Evolutionary conservation across 2,888 invertebrate species (phyloP), one percentile per base, ranked within the genome.

Genomic region (Drosophila algonquin): DNA sequence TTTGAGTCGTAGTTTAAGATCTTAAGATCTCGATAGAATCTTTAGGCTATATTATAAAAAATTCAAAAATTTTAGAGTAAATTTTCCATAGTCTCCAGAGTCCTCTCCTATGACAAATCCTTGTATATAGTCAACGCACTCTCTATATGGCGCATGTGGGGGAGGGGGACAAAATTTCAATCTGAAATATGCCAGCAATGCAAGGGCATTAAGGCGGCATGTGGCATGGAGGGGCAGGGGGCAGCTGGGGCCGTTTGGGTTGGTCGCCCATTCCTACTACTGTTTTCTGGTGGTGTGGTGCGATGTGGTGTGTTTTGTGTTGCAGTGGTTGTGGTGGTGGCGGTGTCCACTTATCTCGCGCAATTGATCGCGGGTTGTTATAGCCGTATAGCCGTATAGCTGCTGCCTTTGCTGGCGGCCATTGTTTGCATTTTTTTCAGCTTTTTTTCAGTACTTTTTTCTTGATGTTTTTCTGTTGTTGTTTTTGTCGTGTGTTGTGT

Each of bases 341-440:
- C 64, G 57, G 54, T 71, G 69, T 72, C 74, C 75, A 75, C 83
- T 86, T 86, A 86, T 86, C 85, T 87, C 79, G 80, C 76, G 85
- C 85, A 86, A 86, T 86, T 85, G 87, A 85, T 85, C 85, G 85
- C 71, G 63, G 58, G 69, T 64, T 74, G 67, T 67, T 69, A 56
- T 56, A 52, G 59, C 63, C 56, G 35, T 35, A 30, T 27, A 6
- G 6, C 21, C 4, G 9, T 32, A 35, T 40, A 40, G 40, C 40
- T 40, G 55, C 50, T 75, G 67, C 53, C 46, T 45, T 65, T 60
- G 71, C 60, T 64, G 70, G 76, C 79, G 74, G 87, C 85, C 85
- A 85, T 85, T 85, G 87, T 87, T 87, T 79, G 79, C 79, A 74
- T 76, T 75, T 64, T 44, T 32, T 83, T 84, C 50, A 55, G 44